A percentile compares a stretch with the other conserved stretches of the same genome.
These are phyloP conservation scores for Acromyrmex echinatior DNA, from an alignment of 1,140 invertebrate species.

Conservation along the genomic window DNA sequence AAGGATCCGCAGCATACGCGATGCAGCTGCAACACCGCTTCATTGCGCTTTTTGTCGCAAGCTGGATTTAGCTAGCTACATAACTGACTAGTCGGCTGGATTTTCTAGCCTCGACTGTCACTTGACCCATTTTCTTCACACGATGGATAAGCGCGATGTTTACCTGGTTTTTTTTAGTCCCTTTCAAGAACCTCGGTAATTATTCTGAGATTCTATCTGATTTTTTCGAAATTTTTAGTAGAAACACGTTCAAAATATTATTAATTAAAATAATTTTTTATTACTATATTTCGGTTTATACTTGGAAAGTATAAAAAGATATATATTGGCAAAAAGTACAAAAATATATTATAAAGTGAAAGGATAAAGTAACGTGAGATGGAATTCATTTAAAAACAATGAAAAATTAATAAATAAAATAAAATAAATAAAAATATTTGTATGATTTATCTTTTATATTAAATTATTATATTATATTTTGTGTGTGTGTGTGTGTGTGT, in stretches of 20 bases:
- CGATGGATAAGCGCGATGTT: neutral
- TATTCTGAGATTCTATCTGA: neutral
- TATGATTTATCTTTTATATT: neutral
- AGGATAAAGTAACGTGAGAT: neutral
- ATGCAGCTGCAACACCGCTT: conserved; percentile 57
- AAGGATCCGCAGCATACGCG: conserved; percentile 24
- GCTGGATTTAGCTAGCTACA: conserved; percentile 65
- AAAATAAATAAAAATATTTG: neutral
- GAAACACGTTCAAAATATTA: neutral
- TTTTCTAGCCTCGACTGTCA: conserved; percentile 5
- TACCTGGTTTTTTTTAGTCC: neutral
- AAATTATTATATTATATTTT: neutral
- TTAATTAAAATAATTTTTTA: conserved; percentile 8
- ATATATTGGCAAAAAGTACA: neutral
- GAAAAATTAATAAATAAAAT: neutral
- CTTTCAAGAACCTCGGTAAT: neutral
- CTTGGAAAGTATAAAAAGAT: neutral
- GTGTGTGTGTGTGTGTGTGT: too few species aligned
- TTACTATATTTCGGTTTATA: neutral
- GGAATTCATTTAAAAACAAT: neutral
- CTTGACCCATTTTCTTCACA: conserved; percentile 51
- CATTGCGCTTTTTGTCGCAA: conserved; percentile 59
- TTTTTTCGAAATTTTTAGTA: neutral
- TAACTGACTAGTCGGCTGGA: neutral
- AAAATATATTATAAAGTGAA: neutral